These are phyloP conservation scores for Pyrocoelia pectoralis DNA, from an alignment of 2,888 invertebrate species.

Conservation along the genomic window DNA sequence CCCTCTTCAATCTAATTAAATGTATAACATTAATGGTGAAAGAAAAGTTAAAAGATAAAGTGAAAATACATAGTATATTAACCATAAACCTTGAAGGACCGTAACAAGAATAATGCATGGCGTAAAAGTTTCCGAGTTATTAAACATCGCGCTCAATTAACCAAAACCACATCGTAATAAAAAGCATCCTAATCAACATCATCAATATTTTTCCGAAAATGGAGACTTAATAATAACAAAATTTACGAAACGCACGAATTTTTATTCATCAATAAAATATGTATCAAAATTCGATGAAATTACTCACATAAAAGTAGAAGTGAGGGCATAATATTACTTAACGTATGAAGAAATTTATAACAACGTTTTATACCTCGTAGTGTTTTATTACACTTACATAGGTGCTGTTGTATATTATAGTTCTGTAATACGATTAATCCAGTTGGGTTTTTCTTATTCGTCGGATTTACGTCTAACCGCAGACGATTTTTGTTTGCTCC, in stretches of 20 bases:
- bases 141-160: slow-evolving; percentile 32
- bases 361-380: neutral
- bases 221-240: slow-evolving; percentile 10
- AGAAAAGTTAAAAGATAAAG: slow-evolving; percentile 18
- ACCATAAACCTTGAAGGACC: slow-evolving; percentile 30
- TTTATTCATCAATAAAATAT: slow-evolving; percentile 11
- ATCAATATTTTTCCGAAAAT: slow-evolving; percentile 22
- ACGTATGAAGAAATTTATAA: neutral
- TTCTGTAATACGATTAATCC: too few relatives aligned
- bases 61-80: slow-evolving; percentile 27
- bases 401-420: too few relatives aligned
- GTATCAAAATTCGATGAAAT: neutral
- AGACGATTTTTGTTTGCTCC: too few relatives aligned
- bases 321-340: neutral
- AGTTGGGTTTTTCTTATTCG: too few relatives aligned
- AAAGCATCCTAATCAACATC: slow-evolving; percentile 25
- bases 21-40: neutral
- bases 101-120: slow-evolving; percentile 27
- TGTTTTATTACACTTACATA: too few relatives aligned
- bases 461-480: too few relatives aligned
- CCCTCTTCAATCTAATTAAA: neutral
- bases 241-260: neutral
- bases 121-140: slow-evolving; percentile 31
- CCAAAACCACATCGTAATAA: slow-evolving; percentile 28
- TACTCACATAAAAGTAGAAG: neutral